These are phyloP conservation scores for Acanthosepion pharaonis DNA, from an alignment of 2,888 invertebrate species.

Conservation along the genomic window DNA sequence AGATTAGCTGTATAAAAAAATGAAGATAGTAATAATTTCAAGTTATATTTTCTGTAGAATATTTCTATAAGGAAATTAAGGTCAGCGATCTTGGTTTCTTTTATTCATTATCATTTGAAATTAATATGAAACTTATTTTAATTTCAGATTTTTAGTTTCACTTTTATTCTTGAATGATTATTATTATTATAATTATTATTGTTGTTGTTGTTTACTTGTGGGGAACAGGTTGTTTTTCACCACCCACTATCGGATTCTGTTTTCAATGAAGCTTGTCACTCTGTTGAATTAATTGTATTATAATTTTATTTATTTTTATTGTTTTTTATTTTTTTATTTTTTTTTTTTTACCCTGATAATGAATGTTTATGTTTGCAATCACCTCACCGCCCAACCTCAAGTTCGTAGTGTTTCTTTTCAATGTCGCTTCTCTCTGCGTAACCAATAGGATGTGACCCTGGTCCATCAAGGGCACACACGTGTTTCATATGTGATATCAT, in stretches of 20 bases:
- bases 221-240: neutral
- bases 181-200: neutral
- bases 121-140: no score
- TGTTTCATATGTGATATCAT: neutral
- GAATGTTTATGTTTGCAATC: neutral
- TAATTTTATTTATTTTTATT: no score
- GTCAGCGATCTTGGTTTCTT: no score
- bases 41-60: neutral
- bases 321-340: no score
- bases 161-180: neutral
- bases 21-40: neutral
- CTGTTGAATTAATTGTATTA: no score
- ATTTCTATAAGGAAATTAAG: no score
- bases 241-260: neutral
- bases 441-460: neutral
- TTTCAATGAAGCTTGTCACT: no score
- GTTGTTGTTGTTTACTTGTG: neutral
- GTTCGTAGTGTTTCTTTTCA: neutral
- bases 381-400: neutral
- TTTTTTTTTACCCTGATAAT: no score
- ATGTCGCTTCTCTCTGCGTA: neutral
- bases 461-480: constrained; percentile 33
- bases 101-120: no score
- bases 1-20: neutral
- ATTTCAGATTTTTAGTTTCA: neutral